phyloP scores from a whole-genome alignment of 2,113 vertebrate genomes.

The Cairina moschata region DNA sequence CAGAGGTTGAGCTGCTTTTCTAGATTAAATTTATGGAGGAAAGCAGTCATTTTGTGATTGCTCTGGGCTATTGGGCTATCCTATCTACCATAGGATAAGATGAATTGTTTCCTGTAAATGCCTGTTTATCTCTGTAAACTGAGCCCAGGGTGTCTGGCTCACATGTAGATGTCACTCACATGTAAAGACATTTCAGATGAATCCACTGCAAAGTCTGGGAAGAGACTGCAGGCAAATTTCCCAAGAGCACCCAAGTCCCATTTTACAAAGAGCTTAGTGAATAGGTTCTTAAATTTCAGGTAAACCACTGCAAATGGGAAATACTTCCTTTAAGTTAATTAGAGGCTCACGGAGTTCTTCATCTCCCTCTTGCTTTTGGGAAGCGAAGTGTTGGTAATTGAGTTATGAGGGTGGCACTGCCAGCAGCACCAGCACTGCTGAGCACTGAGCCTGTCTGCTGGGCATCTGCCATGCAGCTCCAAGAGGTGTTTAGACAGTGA shows the following conservation, averaged over 20 bases:
- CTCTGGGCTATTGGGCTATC: slow-evolving; percentile 20
- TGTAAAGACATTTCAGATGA: background rate
- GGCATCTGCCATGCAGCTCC: background rate
- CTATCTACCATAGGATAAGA: slow-evolving; percentile 36
- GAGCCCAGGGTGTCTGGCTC: slow-evolving; percentile 44
- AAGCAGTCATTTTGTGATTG: slow-evolving; percentile 21
- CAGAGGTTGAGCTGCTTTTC: background rate
- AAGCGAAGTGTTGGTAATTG: background rate
- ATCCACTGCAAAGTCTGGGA: slow-evolving; percentile 1
- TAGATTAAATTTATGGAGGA: slow-evolving; percentile 7
- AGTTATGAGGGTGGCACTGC: background rate
- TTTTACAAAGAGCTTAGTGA: background rate
- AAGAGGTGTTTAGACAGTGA: background rate
- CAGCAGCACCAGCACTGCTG: background rate
- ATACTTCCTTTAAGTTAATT: background rate
- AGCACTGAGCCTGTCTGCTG: background rate
- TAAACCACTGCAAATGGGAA: background rate
- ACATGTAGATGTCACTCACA: slow-evolving; percentile 47
- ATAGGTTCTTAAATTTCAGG: background rate
- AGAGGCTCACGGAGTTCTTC: background rate
- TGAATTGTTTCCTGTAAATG: slow-evolving; percentile 60
- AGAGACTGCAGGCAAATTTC: background rate
- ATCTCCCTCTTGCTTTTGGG: background rate
- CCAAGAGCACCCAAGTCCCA: background rate
- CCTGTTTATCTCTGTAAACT: slow-evolving; percentile 48